Evolutionary conservation across 2,797 vertebrate genomes (phyloP).

Genomic region (Scolopax bukidnonensis): DNA sequence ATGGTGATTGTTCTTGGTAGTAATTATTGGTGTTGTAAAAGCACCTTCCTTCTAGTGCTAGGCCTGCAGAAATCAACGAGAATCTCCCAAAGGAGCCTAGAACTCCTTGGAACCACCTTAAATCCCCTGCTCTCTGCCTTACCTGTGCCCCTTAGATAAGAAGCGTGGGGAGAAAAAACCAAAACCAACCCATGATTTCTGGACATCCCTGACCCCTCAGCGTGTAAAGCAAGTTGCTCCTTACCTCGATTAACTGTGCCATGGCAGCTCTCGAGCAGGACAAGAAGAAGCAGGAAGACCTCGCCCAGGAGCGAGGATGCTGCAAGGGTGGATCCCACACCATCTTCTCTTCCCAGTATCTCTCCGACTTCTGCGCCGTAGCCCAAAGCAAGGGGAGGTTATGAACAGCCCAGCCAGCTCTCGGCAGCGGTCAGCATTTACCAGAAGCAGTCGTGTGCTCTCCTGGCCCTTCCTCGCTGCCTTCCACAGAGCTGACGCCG

Average conservation of each 20-base stretch:
- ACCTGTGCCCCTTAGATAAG: not conserved
- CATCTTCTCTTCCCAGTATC: not conserved
- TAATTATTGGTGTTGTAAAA: not conserved
- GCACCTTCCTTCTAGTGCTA: not conserved
- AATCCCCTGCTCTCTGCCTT: not conserved
- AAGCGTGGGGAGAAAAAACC: not conserved
- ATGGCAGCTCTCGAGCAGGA: not conserved
- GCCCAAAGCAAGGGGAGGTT: not conserved
- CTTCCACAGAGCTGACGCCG: not conserved
- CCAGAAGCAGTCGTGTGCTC: rapidly evolving
- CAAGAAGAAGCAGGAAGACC: not conserved
- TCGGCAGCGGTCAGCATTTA: not conserved
- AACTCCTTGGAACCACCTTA: constrained; percentile 21
- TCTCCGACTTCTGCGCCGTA: not conserved
- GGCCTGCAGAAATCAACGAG: not conserved
- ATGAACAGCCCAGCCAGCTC: not conserved
- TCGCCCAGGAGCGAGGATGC: not conserved
- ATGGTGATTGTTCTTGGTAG: no score
- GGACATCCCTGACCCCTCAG: rapidly evolving
- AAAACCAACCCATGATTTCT: not conserved
- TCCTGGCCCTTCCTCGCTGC: not conserved
- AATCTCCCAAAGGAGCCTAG: not conserved
- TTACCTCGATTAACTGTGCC: constrained; percentile 70
- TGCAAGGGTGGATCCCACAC: constrained; percentile 18
- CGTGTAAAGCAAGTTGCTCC: not conserved